Conservation (phyloP, 2,797 vertebrate genomes). For the Phyllotis vaccarum region DNA sequence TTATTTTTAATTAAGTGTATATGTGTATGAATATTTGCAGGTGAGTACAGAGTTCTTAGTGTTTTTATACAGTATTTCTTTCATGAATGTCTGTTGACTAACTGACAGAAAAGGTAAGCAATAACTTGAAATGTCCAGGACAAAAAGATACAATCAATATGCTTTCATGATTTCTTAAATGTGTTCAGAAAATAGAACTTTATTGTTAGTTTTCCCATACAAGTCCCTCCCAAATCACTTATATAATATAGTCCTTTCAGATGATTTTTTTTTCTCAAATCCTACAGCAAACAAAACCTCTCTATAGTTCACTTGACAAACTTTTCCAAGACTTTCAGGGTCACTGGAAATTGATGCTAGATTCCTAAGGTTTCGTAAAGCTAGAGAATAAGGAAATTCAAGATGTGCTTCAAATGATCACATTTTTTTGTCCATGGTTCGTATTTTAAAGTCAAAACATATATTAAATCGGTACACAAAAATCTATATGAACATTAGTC, state of each 20-base stretch:
- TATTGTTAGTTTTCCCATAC: not conserved
- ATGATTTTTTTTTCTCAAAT: not conserved
- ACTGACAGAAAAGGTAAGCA: not conserved
- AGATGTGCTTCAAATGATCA: not conserved
- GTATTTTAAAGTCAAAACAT: not conserved
- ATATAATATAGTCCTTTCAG: not conserved
- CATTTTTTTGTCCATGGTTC: not conserved
- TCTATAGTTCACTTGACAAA: not conserved
- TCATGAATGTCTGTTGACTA: not conserved
- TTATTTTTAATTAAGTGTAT: not conserved
- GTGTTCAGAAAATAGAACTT: constrained; percentile 8
- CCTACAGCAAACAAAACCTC: not conserved
- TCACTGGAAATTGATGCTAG: not conserved
- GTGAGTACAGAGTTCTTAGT: not conserved
- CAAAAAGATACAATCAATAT: not conserved
- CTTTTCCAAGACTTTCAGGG: not conserved
- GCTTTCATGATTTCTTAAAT: not conserved
- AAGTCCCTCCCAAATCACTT: not conserved
- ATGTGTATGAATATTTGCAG: not conserved
- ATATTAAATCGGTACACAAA: not conserved
- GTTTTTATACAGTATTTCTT: not conserved
- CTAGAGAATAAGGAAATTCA: not conserved
- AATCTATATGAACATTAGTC: not conserved
- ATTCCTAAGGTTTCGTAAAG: not conserved
- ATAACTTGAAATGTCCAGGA: not conserved